phyloP scores from a whole-genome alignment of 1,140 invertebrate genomes.

The Brachionus plicatilis region DNA sequence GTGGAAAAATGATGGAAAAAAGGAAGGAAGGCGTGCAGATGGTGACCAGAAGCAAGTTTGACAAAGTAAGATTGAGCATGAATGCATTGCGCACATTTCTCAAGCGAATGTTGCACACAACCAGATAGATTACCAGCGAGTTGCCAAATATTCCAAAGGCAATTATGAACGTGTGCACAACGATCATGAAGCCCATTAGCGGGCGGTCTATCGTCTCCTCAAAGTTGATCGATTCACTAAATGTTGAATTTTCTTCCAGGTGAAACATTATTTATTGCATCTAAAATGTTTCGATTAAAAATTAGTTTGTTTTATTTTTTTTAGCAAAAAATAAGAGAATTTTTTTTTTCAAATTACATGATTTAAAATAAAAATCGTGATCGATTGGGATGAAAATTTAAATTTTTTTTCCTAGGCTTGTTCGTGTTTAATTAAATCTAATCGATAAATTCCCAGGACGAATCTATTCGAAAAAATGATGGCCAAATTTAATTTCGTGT shows the following conservation, averaged over 20 bases:
- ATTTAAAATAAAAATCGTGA: not conserved
- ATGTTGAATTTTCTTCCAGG: not conserved
- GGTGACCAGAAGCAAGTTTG: constrained; percentile 10
- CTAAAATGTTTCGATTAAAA: not conserved
- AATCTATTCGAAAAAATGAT: not conserved
- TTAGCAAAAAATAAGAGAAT: not conserved
- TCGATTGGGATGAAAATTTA: not conserved
- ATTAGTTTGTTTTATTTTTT: not conserved
- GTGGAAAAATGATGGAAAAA: not conserved
- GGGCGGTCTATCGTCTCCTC: constrained; percentile 15
- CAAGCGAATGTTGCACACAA: not conserved
- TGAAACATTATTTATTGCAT: not conserved
- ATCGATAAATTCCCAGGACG: not conserved
- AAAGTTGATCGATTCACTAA: not conserved
- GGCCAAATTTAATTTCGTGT: not conserved
- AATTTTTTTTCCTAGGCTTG: not conserved
- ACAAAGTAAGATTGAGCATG: constrained; percentile 16
- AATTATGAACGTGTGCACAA: constrained; percentile 27
- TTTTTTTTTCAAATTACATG: not conserved
- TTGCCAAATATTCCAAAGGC: constrained; percentile 29
- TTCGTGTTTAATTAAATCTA: constrained; percentile 28
- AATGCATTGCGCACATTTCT: constrained; percentile 38
- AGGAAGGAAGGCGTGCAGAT: constrained; percentile 35
- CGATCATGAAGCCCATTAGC: constrained; percentile 11
- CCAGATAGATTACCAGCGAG: constrained; percentile 24